A percentile compares a stretch with the other conserved stretches of the same genome.
phyloP scores from a whole-genome alignment of 2,888 invertebrate genomes.

The Seladonia tumulorum region DNA sequence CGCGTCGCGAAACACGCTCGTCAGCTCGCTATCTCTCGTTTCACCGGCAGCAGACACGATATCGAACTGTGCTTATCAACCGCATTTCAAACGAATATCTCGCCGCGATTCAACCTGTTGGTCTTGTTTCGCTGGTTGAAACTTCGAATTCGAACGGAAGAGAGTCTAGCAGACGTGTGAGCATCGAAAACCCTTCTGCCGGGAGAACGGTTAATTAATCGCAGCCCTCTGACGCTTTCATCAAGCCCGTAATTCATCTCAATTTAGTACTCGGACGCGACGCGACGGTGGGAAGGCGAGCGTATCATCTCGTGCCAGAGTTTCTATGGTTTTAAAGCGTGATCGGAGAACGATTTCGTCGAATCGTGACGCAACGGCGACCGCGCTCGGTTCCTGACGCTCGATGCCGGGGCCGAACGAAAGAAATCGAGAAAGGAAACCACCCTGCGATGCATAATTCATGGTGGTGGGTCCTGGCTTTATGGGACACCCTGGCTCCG shows the following conservation, averaged over 20 bases:
- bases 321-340: background rate
- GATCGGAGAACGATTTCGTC: conserved; percentile 28
- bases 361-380: conserved; percentile 25
- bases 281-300: background rate
- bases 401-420: conserved; percentile 31
- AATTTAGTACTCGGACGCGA: conserved; percentile 46
- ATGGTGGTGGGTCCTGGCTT: conserved; percentile 66
- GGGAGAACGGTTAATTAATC: conserved; percentile 43
- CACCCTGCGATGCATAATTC: conserved; percentile 75
- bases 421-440: conserved; percentile 58
- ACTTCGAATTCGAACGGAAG: background rate
- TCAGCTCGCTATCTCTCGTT: conserved; percentile 55
- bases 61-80: conserved; percentile 27
- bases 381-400: background rate
- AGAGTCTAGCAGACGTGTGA: background rate
- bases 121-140: background rate
- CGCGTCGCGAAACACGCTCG: conserved; percentile 40
- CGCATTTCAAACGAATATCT: conserved; percentile 20
- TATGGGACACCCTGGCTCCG: conserved; percentile 63
- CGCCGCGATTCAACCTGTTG: background rate
- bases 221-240: conserved; percentile 24
- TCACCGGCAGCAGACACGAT: conserved; percentile 33
- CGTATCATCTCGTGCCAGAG: background rate
- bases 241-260: conserved; percentile 48
- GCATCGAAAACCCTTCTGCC: conserved; percentile 16